A percentile compares a stretch with the other conserved stretches of the same genome.
These are phyloP conservation scores for Dunckerocampus dactyliophorus DNA, from an alignment of 2,113 vertebrate species.

Conservation along the genomic window DNA sequence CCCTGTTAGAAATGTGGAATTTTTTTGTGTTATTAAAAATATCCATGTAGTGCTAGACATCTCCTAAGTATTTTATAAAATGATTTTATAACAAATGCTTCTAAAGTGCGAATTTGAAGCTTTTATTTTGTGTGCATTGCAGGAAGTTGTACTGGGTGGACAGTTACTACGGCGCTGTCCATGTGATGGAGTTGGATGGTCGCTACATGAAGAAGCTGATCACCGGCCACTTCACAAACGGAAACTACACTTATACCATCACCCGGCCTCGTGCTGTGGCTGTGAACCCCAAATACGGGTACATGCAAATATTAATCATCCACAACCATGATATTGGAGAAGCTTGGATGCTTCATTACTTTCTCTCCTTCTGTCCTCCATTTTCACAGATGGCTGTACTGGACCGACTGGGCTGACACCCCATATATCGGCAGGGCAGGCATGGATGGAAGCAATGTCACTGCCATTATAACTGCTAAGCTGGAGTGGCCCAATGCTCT, in stretches of 20 bases:
- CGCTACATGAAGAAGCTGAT: slow-evolving; percentile 62
- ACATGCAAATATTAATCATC: slow-evolving; percentile 9
- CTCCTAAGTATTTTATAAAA: too few species aligned
- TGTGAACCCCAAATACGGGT: slow-evolving; percentile 72
- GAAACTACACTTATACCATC: slow-evolving; percentile 55
- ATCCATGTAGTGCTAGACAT: too few species aligned
- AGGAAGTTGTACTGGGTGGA: slow-evolving; percentile 72
- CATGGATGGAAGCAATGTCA: slow-evolving; percentile 64
- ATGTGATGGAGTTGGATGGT: slow-evolving; percentile 71
- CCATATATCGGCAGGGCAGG: slow-evolving; percentile 68
- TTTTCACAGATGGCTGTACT: slow-evolving; percentile 66
- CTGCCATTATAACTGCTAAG: slow-evolving; percentile 65
- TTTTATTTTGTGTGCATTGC: neutral
- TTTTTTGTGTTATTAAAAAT: too few species aligned
- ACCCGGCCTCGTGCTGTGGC: slow-evolving; percentile 60
- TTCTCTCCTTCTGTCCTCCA: neutral
- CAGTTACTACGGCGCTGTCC: slow-evolving; percentile 49
- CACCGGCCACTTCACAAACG: slow-evolving; percentile 44
- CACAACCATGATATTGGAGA: neutral
- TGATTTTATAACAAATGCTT: too few species aligned
- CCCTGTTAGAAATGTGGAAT: too few species aligned
- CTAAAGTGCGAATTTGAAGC: too few species aligned
- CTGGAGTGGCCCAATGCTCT: slow-evolving; percentile 68
- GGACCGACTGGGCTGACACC: slow-evolving; percentile 65
- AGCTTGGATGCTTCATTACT: neutral